Base-by-base conservation (phyloP, 2,888 invertebrate species). In the Cremastinae sp. region DNA sequence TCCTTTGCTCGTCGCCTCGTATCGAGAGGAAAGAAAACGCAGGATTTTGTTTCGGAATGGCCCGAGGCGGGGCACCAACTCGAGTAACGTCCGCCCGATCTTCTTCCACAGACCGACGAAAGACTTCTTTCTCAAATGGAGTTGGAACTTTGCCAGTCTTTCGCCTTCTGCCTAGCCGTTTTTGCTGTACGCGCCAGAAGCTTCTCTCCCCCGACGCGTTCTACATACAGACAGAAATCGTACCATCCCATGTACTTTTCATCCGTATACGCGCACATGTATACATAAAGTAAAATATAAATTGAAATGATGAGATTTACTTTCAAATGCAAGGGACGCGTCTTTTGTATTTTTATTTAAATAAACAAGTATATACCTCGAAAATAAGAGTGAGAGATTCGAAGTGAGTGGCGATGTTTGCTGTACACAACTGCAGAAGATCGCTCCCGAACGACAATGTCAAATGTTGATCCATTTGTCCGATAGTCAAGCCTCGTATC, bases 41-140 rank as follows among this genome's bases (percentile, higher is more conserved):
- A 70, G 74, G 74, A 77, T 77, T 77, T 77, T 77, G 74, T 77
- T 77, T 77, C 74, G 65, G 51, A 74, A 77, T 77, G 70, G 77
- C 74, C 69, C 51, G 61, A 74, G 70, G 77, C 62, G 74, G 73
- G 65, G 75, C 62, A 22, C n/a, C n/a, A 35, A 55, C 73, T 61
- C 73, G 70, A 70, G 70, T 47, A 62, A 61, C 61, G 62, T 69
- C 70, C 77, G 69, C 65, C 70, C 61, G 70, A 77, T 77, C 70
- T 74, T 41, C 45, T 20, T 51, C 53, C 51, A 73, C 58, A 73
- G 69, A 69, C 64, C 73, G 74, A 49, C 59, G 55, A 39, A 59
- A 51, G 64, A 73, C 65, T 77, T 77, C 70, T 77, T 77, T 74
- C 74, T 74, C 77, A 66, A 77, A 77, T 77, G 74, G 77, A 77